Conservation (phyloP, 2,797 vertebrate species). For the Schizopygopsis malacanthus region DNA sequence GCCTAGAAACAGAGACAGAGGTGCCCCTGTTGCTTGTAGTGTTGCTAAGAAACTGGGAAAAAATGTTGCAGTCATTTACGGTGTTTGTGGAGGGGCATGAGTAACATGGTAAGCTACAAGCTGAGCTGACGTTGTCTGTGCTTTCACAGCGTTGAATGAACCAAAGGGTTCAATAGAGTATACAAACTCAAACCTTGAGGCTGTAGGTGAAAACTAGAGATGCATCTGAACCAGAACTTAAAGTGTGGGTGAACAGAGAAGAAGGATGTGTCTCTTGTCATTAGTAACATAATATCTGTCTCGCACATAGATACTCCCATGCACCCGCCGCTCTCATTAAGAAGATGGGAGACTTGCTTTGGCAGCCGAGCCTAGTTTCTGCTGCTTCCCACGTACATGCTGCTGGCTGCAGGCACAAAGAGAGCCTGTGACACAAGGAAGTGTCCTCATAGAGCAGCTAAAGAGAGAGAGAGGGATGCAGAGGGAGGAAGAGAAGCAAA, state of each 20-base stretch:
- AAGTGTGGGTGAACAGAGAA: conserved; percentile 1
- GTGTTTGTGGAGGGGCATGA: conserved; percentile 38
- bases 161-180: conserved; percentile 7
- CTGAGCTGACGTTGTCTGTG: conserved; percentile 22
- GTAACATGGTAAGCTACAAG: conserved; percentile 32
- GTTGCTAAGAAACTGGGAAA: conserved; percentile 62
- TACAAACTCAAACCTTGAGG: not conserved
- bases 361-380: conserved; percentile 52
- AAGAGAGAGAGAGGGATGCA: conserved; percentile 22
- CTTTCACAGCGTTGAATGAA: not conserved
- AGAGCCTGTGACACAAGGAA: conserved; percentile 66
- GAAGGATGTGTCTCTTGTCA: conserved; percentile 7
- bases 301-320: conserved; percentile 34
- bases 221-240: not conserved
- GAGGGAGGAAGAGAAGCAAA: conserved; percentile 40
- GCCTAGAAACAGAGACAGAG: conserved; percentile 77
- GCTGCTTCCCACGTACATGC: conserved; percentile 64
- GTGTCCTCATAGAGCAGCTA: conserved; percentile 56
- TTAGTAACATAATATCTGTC: conserved; percentile 68
- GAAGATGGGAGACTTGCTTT: conserved; percentile 53
- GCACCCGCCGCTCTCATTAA: conserved; percentile 52
- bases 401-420: conserved; percentile 64
- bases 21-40: conserved; percentile 61
- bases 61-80: conserved; percentile 50
- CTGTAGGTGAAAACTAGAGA: not conserved